Conservation (phyloP, 2,113 vertebrate species). For the Xenus cinereus region DNA sequence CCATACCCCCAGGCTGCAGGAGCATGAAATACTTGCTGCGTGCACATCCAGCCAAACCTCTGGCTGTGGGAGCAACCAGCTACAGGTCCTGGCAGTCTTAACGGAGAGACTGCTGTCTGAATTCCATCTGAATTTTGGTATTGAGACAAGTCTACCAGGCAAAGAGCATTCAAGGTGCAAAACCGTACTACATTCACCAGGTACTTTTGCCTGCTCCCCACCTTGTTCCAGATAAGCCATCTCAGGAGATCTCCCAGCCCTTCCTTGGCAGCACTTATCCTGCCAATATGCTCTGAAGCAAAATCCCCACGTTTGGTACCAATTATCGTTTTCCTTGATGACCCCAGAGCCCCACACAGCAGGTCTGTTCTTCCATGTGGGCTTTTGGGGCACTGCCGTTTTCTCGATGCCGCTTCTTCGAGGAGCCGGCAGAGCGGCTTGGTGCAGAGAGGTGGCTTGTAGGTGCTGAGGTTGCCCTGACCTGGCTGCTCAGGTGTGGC, state of each 20-base stretch:
- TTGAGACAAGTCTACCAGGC: neutral
- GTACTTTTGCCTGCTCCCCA: neutral
- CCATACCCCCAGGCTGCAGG: fast-evolving
- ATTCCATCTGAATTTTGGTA: neutral
- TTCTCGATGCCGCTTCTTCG: neutral
- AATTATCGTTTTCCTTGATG: neutral
- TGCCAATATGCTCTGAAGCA: neutral
- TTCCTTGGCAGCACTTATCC: fast-evolving
- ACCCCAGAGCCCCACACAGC: neutral
- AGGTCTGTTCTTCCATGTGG: neutral
- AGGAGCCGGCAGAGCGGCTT: neutral
- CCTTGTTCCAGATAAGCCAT: neutral
- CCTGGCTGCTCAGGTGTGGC: neutral
- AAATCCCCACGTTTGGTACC: neutral
- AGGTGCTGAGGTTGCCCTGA: neutral
- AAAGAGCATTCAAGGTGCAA: neutral
- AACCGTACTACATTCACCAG: neutral
- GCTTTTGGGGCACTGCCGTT: neutral
- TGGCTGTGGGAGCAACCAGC: neutral
- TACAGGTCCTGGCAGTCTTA: neutral
- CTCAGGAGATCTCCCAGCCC: neutral
- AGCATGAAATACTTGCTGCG: neutral
- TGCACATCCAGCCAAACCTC: neutral
- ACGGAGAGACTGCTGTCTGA: neutral
- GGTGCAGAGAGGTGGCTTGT: fast-evolving